These are phyloP conservation scores for Tenebrosternarchus preto DNA, from an alignment of 2,113 vertebrate genomes.

Conservation along the genomic window DNA sequence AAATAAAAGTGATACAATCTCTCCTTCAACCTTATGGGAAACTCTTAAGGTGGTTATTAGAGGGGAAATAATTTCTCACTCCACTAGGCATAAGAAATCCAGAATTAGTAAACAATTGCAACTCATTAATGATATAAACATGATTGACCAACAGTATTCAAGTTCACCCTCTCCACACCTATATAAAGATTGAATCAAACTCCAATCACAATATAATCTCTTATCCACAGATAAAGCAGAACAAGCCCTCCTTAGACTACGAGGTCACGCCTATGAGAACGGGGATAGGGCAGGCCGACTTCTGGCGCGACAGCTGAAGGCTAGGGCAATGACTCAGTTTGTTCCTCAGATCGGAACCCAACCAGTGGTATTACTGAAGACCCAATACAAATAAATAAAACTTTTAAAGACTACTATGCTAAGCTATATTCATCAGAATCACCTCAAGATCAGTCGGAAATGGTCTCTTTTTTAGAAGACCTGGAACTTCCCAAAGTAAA, in stretches of 20 bases:
- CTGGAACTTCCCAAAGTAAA: slow-evolving; percentile 3
- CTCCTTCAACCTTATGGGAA: slow-evolving; percentile 14
- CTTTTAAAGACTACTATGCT: not conserved
- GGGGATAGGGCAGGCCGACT: not conserved
- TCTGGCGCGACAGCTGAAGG: not conserved
- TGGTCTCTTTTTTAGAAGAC: not conserved
- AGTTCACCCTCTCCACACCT: not conserved
- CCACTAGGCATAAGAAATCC: not conserved
- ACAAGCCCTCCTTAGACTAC: not conserved
- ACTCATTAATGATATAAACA: not conserved
- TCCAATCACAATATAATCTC: slow-evolving; percentile 20
- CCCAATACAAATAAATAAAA: slow-evolving; percentile 2
- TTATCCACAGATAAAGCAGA: slow-evolving; percentile 11
- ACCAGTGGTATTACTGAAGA: not conserved
- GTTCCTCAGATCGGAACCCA: not conserved
- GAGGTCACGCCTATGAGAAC: slow-evolving; percentile 7
- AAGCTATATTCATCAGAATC: not conserved
- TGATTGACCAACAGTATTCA: slow-evolving; percentile 1
- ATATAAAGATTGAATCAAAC: slow-evolving; percentile 19
- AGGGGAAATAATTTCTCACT: slow-evolving; percentile 14
- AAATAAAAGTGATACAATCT: slow-evolving; percentile 4
- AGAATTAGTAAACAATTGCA: not conserved
- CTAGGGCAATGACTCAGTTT: not conserved
- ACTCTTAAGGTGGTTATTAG: slow-evolving; percentile 15
- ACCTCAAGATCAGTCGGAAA: not conserved